phyloP scores from a whole-genome alignment of 2,113 vertebrate genomes.

The Megaleporinus macrocephalus region DNA sequence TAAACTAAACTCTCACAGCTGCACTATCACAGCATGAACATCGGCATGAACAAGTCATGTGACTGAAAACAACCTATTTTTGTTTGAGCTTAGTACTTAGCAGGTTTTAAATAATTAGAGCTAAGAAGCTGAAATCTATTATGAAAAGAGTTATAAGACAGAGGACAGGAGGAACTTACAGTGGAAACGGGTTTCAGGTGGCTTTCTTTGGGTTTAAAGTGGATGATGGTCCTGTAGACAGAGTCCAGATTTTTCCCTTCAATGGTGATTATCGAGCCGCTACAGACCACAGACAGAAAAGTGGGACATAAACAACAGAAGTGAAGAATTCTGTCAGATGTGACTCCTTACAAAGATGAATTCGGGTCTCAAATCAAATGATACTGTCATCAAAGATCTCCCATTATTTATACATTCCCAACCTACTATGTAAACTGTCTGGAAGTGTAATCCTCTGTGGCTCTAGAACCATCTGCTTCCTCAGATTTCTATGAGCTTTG shows the following conservation, averaged over 20 bases:
- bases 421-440: background rate
- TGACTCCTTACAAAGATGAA: background rate
- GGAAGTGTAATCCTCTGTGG: background rate
- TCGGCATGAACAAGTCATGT: too few relatives aligned
- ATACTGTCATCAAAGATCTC: background rate
- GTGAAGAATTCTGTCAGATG: background rate
- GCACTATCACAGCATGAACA: too few relatives aligned
- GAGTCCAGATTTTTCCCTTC: conserved; percentile 88
- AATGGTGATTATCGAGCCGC: conserved; percentile 85
- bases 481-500: background rate
- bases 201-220: conserved; percentile 80
- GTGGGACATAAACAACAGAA: background rate
- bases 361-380: background rate
- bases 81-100: too few relatives aligned
- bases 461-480: background rate
- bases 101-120: too few relatives aligned
- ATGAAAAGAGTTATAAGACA: too few relatives aligned
- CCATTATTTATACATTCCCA: background rate
- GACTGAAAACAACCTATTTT: too few relatives aligned
- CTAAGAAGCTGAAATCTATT: too few relatives aligned
- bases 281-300: conserved; percentile 57
- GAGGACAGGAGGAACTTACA: conserved; percentile 57
- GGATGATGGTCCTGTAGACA: conserved; percentile 77
- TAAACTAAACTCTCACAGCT: too few relatives aligned
- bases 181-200: conserved; percentile 75